A percentile compares a stretch with the other conserved stretches of the same genome.
Conservation (phyloP, 2,113 vertebrate species). For the Cacatua alba region DNA sequence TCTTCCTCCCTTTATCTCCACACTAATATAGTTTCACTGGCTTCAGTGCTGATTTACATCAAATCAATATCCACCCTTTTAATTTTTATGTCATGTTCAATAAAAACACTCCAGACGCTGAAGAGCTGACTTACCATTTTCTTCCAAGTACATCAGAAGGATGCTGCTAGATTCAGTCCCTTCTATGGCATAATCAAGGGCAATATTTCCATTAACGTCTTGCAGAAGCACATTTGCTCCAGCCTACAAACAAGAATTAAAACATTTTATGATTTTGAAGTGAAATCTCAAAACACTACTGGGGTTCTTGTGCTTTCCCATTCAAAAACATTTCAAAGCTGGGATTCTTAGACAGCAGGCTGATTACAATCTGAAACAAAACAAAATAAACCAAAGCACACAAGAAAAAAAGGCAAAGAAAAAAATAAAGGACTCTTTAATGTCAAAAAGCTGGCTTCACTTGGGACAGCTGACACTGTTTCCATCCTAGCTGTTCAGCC, state of each 20-base stretch:
- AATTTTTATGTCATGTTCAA: neutral
- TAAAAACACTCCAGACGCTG: neutral
- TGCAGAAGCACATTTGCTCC: conserved; percentile 92
- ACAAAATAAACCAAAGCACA: neutral
- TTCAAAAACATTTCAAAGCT: neutral
- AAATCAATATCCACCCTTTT: neutral
- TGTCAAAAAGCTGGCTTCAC: neutral
- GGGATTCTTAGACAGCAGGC: neutral
- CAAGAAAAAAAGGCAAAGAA: neutral
- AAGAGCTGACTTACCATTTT: conserved; percentile 82
- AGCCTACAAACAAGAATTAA: conserved; percentile 72
- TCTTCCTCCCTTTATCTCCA: neutral
- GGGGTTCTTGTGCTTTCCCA: neutral
- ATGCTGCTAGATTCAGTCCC: conserved; percentile 89
- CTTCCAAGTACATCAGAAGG: conserved; percentile 87
- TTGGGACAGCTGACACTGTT: neutral
- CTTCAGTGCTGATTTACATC: neutral
- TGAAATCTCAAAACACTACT: neutral
- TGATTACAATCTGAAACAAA: neutral
- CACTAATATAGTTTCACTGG: neutral
- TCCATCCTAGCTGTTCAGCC: neutral
- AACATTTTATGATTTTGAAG: neutral
- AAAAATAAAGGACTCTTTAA: neutral
- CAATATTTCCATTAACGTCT: conserved; percentile 89
- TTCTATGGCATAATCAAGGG: conserved; percentile 89